Evolutionary conservation across 2,113 vertebrate species (phyloP), one percentile per base, ranked within the genome.

Genomic region (Menidia beryllina): DNA sequence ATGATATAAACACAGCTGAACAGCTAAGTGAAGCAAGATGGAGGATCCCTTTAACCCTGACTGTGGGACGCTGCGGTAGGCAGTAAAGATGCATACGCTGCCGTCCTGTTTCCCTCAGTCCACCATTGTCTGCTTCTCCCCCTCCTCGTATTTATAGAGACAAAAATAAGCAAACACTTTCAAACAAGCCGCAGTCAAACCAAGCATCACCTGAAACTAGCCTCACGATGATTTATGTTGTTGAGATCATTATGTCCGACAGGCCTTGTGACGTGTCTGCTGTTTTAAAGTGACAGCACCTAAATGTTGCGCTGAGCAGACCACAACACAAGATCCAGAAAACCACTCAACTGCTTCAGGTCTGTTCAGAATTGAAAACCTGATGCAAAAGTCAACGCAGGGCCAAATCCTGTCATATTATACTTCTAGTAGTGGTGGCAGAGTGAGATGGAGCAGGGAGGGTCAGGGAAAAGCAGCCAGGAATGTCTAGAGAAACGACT

Each of bases 21-120:
- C 1, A 6, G 66, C 78, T 91, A 91, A 93, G 91, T 88, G 82
- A 91, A 87, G 71, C 89, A 92, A 90, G 84, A 83, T 91, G 90
- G 81, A 79, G 82, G 82, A 80, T 80, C 70, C 85, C 69, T 81
- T 84, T 75, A 85, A 69, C 84, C 77, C 79, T 60, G 70, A 60
- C 70, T 76, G 62, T 71, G 75, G 75, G 80, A 84, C 85, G 45
- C 85, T 88, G 85, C 69, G 79, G 88, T 85, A 79, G 88, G 86
- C 75, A 76, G 45, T 48, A n/a, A 20, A 69, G 62, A 67, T 74
- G 80, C 72, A 77, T 64, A 70, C 38, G 7, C 54, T 69, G 67
- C 54, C 51, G 20, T 58, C 53, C 60, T 78, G 76, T 80, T 23
- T 68, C 34, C 17, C 72, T 52, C 62, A 45, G 52, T 61, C 67